Evolutionary conservation across 2,797 vertebrate genomes (phyloP).

Genomic region (Chiroxiphia lanceolata): DNA sequence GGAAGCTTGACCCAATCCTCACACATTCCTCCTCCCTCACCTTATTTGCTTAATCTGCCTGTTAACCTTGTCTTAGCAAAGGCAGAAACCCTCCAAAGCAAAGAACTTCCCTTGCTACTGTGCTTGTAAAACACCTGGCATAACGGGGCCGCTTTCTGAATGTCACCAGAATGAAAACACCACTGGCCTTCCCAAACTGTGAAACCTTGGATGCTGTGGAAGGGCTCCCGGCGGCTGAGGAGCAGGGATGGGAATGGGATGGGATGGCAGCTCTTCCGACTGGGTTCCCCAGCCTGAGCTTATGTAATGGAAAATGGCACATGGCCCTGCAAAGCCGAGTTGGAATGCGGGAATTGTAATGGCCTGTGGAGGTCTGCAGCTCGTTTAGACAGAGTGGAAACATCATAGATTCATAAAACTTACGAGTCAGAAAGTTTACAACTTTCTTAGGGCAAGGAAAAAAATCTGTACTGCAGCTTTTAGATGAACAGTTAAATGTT

Average conservation of each 20-base stretch:
- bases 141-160: neutral
- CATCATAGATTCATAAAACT: slow-evolving; percentile 25
- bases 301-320: slow-evolving; percentile 59
- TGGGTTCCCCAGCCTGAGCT: neutral
- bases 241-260: neutral
- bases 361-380: slow-evolving; percentile 38
- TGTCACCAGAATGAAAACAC: neutral
- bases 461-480: neutral
- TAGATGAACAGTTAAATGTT: neutral
- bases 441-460: neutral
- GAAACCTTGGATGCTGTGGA: neutral
- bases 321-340: neutral
- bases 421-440: slow-evolving; percentile 35
- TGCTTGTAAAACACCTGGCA: slow-evolving; percentile 40
- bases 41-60: slow-evolving; percentile 49
- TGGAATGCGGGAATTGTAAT: neutral
- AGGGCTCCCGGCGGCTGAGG: neutral
- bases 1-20: neutral
- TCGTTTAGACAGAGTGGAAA: slow-evolving; percentile 25
- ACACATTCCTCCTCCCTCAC: neutral
- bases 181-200: neutral
- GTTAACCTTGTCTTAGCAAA: slow-evolving; percentile 43
- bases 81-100: slow-evolving; percentile 16
- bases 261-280: neutral
- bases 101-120: slow-evolving; percentile 22